Evolutionary conservation across 2,888 invertebrate genomes (phyloP).

Genomic region (Drosophila nigritarsus): DNA sequence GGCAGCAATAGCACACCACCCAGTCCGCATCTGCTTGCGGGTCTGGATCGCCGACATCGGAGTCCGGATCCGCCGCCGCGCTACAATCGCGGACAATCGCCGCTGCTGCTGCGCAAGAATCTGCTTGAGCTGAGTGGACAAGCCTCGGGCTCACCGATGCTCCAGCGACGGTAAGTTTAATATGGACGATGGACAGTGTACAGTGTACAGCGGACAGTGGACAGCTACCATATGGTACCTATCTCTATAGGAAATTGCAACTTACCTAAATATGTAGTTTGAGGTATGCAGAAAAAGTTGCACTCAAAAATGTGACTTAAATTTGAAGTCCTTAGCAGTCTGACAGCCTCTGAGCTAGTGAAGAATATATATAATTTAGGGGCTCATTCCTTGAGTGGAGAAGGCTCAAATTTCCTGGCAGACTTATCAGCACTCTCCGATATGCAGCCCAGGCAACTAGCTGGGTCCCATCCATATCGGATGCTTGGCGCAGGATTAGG

Average conservation of each 20-base stretch:
- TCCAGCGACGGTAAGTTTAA: slow-evolving; percentile 86
- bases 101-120: slow-evolving; percentile 87
- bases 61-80: slow-evolving; percentile 88
- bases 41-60: slow-evolving; percentile 85
- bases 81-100: slow-evolving; percentile 85
- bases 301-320: neutral
- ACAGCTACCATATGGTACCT: too few relatives aligned
- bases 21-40: slow-evolving; percentile 79
- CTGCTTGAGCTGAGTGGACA: slow-evolving; percentile 86
- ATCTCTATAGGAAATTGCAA: neutral
- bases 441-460: neutral
- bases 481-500: neutral
- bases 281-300: neutral
- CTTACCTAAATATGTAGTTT: neutral
- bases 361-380: neutral
- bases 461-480: neutral
- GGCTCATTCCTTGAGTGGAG: neutral
- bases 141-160: slow-evolving; percentile 86
- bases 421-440: neutral
- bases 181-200: neutral
- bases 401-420: neutral
- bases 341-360: neutral
- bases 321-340: neutral
- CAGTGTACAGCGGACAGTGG: neutral
- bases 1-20: slow-evolving; percentile 68